These are phyloP conservation scores for Isaurus tuberculatus DNA, from an alignment of 92 coral and sea anemone species.

Conservation along the genomic window DNA sequence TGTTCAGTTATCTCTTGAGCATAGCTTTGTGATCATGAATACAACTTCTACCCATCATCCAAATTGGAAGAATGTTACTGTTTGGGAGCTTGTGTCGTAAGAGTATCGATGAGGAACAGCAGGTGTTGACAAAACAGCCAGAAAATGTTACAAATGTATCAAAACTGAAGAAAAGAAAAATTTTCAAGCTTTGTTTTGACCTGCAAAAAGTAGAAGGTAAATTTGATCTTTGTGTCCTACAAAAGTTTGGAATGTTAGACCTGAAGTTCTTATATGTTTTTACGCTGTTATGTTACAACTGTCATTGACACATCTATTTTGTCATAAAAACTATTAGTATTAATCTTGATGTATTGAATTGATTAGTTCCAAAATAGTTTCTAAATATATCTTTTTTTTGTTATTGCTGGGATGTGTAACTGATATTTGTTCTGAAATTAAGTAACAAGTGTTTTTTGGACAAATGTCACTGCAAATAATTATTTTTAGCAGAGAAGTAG, in stretches of 20 bases:
- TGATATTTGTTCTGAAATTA: too few relatives aligned
- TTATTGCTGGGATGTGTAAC: too few relatives aligned
- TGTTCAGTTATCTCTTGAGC: background rate
- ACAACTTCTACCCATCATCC: background rate
- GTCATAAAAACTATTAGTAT: too few relatives aligned
- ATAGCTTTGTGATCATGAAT: slow-evolving; percentile 1
- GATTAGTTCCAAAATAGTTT: too few relatives aligned
- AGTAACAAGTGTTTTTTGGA: too few relatives aligned
- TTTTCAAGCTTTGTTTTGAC: slow-evolving; percentile 47
- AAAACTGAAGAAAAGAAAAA: slow-evolving; percentile 12
- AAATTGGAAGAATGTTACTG: slow-evolving; percentile 28
- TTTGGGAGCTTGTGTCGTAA: slow-evolving; percentile 28
- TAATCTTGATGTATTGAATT: too few relatives aligned
- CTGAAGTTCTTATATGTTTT: too few relatives aligned
- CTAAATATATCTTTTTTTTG: too few relatives aligned
- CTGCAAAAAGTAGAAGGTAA: slow-evolving; percentile 29
- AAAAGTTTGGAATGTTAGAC: background rate
- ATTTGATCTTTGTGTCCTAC: background rate
- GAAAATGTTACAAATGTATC: slow-evolving; percentile 36
- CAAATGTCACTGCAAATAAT: too few relatives aligned
- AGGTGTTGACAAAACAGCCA: slow-evolving; percentile 28
- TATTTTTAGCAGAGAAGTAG: too few relatives aligned
- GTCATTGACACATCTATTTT: too few relatives aligned
- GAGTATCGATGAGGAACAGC: slow-evolving; percentile 23
- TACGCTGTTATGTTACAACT: background rate